Base-by-base conservation (phyloP, 2,113 vertebrate species). In the Microcebus tavaratra region DNA sequence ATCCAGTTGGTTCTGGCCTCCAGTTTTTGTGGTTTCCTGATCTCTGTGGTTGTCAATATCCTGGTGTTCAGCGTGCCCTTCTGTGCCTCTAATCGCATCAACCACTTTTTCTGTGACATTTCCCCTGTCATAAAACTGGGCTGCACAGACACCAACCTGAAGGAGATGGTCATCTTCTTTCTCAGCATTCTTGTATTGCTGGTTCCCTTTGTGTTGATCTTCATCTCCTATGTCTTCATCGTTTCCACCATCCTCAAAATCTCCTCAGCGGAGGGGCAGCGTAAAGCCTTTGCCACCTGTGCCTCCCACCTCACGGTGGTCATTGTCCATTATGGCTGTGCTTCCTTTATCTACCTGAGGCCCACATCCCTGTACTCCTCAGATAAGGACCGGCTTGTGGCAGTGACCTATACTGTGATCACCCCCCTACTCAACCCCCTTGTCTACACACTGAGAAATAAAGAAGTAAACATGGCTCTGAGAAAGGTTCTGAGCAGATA, bases 241-340 rank as follows among this genome's bases (percentile, higher is more conserved):
- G 83, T 95, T 12, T 94, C 75, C n/a, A 90, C 97, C 18, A 96
- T 97, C 80, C 96, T 97, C 31, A 96, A 93, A 79, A 97, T 97
- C 21, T 92, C 85, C 10, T 98, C 96, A 0, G 50, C 50, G 0
- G 96, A 97, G 59, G 96, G 96, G 6, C 90, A 96, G 57, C 6
- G 6, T 0, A 97, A 97, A 59, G 80, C 97, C 70, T 98, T 98
- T 0, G 70, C 96, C 59, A 98, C 96, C 9, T 96, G 96, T 1
- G 94, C 94, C 9, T 97, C 97, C n/a, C 97, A 98, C 72, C 97
- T 98, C 48, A 97, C 90, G 0, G 96, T 95, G 65, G 88, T 97
- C 53, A 25, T 96, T 7, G 76, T 97, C 34, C 95, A 96, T 82
- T 97, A 96, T 3, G 91, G 91, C 36, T 97, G 93, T 6, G 96